Conservation (phyloP, 2,888 invertebrate genomes). For the Malachius bipustulatus region DNA sequence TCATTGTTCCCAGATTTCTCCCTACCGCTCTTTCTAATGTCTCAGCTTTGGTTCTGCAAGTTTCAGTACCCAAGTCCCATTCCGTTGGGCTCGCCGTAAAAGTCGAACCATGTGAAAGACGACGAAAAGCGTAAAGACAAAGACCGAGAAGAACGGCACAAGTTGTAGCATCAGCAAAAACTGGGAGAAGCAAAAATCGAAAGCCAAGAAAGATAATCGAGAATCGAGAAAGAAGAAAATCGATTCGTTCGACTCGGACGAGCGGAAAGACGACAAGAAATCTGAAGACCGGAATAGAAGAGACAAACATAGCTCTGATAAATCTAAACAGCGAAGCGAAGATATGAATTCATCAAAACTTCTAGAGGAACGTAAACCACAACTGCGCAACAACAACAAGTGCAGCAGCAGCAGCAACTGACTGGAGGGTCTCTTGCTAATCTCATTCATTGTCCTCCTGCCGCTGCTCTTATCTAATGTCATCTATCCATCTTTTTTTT, state of each 20-base stretch:
- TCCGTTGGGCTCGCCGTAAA: no score
- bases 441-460: no score
- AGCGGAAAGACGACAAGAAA: constrained; percentile 9
- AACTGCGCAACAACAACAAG: constrained; percentile 15
- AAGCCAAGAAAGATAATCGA: constrained; percentile 32
- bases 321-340: constrained; percentile 19
- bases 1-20: no score
- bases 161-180: constrained; percentile 21
- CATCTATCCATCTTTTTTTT: no score
- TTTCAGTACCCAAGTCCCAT: no score
- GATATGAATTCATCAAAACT: constrained; percentile 19
- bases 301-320: constrained; percentile 21
- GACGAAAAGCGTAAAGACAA: constrained; percentile 31
- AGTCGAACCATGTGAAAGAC: constrained; percentile 38
- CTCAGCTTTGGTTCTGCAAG: no score
- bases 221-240: constrained; percentile 37
- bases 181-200: constrained; percentile 27
- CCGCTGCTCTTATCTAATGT: no score
- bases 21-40: no score
- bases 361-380: constrained; percentile 21
- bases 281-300: constrained; percentile 9
- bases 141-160: constrained; percentile 24
- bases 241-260: constrained; percentile 18
- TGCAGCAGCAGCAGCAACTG: constrained; percentile 22
- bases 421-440: no score